phyloP scores from a whole-genome alignment of 2,113 vertebrate genomes.

The Hemicordylus capensis region DNA sequence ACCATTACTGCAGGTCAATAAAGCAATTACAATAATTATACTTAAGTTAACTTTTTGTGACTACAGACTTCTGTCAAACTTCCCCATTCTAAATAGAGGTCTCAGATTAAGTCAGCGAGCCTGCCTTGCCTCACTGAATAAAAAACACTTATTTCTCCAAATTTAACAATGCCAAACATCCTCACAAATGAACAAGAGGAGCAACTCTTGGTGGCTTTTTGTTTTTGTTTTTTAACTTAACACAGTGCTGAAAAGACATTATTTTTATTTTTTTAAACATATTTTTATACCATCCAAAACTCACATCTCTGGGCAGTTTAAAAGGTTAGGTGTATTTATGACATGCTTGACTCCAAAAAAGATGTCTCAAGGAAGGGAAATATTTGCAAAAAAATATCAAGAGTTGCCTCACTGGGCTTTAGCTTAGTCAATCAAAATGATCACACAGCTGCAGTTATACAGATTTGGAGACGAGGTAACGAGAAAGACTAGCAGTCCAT shows the following conservation, averaged over 20 bases:
- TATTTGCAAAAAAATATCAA: background rate
- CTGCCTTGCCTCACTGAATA: background rate
- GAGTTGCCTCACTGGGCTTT: background rate
- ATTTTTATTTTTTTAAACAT: no score
- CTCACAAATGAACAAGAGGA: background rate
- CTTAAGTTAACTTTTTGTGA: slow-evolving; percentile 33
- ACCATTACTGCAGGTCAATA: slow-evolving; percentile 44
- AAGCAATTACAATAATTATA: slow-evolving; percentile 11
- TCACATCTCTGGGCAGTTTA: no score
- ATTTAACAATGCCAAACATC: background rate
- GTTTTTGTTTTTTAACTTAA: no score
- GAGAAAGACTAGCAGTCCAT: background rate
- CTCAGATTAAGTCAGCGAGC: background rate
- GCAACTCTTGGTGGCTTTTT: no score
- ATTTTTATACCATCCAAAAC: no score
- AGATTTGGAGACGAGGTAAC: background rate
- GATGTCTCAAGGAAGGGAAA: background rate
- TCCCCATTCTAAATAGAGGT: background rate
- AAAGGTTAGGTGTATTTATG: background rate
- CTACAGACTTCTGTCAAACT: slow-evolving; percentile 1
- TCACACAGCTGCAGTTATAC: background rate
- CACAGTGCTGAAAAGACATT: background rate
- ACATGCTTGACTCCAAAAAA: slow-evolving; percentile 8
- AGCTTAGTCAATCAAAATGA: background rate
- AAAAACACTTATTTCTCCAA: background rate